phyloP scores from a whole-genome alignment of 2,888 invertebrate species.

The Acleris cristana region DNA sequence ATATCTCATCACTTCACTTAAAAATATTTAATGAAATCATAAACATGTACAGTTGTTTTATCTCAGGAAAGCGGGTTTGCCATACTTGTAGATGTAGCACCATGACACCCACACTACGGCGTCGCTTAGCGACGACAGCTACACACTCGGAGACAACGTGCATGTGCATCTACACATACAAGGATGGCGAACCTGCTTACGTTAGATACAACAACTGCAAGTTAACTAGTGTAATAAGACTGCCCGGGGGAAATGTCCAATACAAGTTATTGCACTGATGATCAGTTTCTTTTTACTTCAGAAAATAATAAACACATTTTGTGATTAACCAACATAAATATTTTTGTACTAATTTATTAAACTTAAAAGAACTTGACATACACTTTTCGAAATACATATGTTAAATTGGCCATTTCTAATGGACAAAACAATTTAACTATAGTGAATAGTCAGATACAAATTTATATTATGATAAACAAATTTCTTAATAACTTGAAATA shows the following conservation, averaged over 20 bases:
- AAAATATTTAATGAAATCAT: constrained; percentile 61
- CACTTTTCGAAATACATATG: constrained; percentile 48
- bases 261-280: constrained; percentile 68
- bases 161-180: too few relatives aligned
- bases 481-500: constrained; percentile 31
- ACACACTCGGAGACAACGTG: too few relatives aligned
- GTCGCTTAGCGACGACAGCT: too few relatives aligned
- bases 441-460: constrained; percentile 47
- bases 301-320: constrained; percentile 47
- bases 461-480: constrained; percentile 40
- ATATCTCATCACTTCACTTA: constrained; percentile 77
- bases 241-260: constrained; percentile 47
- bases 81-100: too few relatives aligned
- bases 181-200: too few relatives aligned
- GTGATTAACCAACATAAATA: constrained; percentile 47
- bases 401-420: constrained; percentile 49
- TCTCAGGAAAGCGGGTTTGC: too few relatives aligned
- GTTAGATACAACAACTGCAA: constrained; percentile 21
- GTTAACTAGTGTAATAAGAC: constrained; percentile 50
- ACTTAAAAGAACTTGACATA: constrained; percentile 59
- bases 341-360: constrained; percentile 77
- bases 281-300: constrained; percentile 47
- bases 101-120: too few relatives aligned
- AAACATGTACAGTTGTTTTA: constrained; percentile 25
- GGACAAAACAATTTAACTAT: constrained; percentile 48